phyloP scores from a whole-genome alignment of 2,888 invertebrate species.

The Muscina levida region DNA sequence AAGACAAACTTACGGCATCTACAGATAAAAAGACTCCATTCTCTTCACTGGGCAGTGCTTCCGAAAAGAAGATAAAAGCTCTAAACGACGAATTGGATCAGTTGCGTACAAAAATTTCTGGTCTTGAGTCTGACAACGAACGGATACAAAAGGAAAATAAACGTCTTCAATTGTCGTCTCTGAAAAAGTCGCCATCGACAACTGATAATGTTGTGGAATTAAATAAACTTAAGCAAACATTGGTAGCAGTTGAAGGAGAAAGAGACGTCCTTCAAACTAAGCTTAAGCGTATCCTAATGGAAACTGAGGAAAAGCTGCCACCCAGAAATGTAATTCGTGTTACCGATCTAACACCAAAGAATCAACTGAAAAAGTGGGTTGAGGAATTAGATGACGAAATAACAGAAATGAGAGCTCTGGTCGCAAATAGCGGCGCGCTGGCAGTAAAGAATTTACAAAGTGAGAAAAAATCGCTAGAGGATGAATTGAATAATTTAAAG shows the following conservation, averaged over 20 bases:
- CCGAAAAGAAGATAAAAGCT: constrained; percentile 80
- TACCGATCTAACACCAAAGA: constrained; percentile 82
- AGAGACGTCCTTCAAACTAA: constrained; percentile 84
- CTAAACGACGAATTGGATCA: constrained; percentile 88
- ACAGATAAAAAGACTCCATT: constrained; percentile 46
- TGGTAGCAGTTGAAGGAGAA: constrained; percentile 83
- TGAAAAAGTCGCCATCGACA: constrained; percentile 78
- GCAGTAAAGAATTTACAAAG: constrained; percentile 83
- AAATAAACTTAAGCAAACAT: constrained; percentile 82
- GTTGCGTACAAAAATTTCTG: constrained; percentile 85
- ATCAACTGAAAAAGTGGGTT: constrained; percentile 87
- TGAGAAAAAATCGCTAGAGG: constrained; percentile 84
- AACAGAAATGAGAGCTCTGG: constrained; percentile 80
- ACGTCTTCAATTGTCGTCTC: constrained; percentile 82
- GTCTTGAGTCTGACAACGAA: constrained; percentile 88
- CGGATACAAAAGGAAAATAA: constrained; percentile 88
- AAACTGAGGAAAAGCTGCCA: constrained; percentile 84
- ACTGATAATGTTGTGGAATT: constrained; percentile 80
- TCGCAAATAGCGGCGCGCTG: constrained; percentile 78
- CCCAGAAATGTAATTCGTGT: constrained; percentile 87
- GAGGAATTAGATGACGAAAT: constrained; percentile 94
- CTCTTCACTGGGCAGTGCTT: constrained; percentile 65
- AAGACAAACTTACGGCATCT: constrained; percentile 83
- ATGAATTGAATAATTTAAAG: constrained; percentile 85
- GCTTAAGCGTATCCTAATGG: constrained; percentile 84